Evolutionary conservation across 2,113 vertebrate genomes (phyloP).

Genomic region (Pontoporia blainvillei): DNA sequence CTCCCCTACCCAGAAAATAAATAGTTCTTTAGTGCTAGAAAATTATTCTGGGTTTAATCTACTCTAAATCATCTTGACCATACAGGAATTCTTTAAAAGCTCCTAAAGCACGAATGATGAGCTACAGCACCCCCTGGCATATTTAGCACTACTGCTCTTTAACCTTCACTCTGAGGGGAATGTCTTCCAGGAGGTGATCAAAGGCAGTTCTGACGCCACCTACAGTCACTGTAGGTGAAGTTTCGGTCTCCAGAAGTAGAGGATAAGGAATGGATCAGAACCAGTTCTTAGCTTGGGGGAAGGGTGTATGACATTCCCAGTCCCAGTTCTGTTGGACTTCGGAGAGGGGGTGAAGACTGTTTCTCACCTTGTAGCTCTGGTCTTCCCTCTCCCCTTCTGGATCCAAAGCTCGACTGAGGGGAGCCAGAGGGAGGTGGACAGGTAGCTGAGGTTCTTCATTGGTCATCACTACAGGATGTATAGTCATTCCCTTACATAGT

Average conservation of each 20-base stretch:
- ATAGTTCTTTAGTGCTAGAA: constrained; percentile 11
- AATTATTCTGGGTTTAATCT: background rate
- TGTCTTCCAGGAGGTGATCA: background rate
- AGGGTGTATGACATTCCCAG: background rate
- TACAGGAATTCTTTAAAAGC: background rate
- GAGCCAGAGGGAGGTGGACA: background rate
- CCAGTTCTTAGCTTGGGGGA: background rate
- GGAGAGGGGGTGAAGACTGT: background rate
- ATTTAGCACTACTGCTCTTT: background rate
- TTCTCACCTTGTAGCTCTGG: constrained; percentile 18
- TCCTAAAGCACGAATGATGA: background rate
- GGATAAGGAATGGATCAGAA: background rate
- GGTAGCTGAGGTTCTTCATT: background rate
- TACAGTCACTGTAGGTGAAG: background rate
- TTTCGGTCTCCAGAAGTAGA: background rate
- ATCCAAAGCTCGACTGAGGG: background rate
- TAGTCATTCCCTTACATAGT: background rate
- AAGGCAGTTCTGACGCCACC: background rate
- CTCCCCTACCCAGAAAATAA: background rate
- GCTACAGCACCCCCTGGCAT: background rate
- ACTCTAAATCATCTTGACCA: background rate
- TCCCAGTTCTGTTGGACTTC: background rate
- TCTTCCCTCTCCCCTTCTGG: background rate
- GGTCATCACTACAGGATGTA: background rate
- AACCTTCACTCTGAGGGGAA: background rate